phyloP scores from a whole-genome alignment of 2,113 vertebrate genomes.

The Chaenogobius annularis region DNA sequence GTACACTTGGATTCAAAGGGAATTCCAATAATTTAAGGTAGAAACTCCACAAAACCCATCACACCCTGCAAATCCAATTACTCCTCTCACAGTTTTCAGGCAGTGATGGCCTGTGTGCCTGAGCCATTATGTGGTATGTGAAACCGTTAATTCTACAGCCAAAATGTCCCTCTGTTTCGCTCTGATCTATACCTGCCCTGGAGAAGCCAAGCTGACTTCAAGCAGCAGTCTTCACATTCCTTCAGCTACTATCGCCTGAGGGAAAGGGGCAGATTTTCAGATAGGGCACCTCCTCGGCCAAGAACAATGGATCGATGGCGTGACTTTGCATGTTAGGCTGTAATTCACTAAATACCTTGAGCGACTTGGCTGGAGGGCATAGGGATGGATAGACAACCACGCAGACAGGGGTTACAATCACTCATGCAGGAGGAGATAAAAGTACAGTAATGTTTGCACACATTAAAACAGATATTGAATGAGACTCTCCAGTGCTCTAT shows the following conservation, averaged over 20 bases:
- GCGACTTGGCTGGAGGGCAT: constrained; percentile 33
- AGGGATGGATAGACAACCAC: constrained; percentile 3
- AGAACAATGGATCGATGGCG: constrained; percentile 44
- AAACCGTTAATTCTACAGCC: constrained; percentile 9
- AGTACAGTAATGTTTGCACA: not conserved
- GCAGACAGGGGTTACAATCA: not conserved
- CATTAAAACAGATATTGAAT: not conserved
- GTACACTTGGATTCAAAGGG: not conserved
- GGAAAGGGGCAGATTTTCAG: constrained; percentile 24
- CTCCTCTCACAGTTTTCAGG: not conserved
- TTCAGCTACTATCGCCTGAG: constrained; percentile 10
- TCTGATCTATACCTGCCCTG: constrained; percentile 28
- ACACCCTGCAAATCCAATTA: constrained; percentile 1
- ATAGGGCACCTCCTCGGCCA: constrained; percentile 30
- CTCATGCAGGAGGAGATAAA: not conserved
- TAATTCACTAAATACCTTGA: constrained; percentile 27
- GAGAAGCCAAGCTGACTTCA: constrained; percentile 17
- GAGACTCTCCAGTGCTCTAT: not conserved
- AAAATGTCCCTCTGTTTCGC: constrained; percentile 8
- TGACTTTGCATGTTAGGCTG: constrained; percentile 46
- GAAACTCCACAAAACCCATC: not conserved
- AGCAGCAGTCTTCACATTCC: constrained; percentile 52
- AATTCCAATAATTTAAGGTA: not conserved
- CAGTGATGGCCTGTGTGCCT: constrained; percentile 23
- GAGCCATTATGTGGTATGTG: constrained; percentile 23